Evolutionary conservation across 2,888 invertebrate species (phyloP).

Genomic region (Pycnomerus fuliginosus): DNA sequence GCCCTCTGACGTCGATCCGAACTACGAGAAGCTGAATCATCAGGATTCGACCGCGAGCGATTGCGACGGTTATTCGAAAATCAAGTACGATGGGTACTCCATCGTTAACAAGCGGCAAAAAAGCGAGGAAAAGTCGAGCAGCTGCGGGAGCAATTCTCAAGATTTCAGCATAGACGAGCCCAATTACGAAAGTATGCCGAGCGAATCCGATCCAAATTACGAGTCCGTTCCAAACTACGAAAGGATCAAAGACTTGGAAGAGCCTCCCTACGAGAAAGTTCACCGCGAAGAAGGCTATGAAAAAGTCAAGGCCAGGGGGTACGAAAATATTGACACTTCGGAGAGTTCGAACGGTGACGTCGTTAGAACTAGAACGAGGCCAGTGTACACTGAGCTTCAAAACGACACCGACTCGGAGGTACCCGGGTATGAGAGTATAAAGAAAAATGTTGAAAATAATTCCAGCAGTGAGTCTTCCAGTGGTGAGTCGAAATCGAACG

Average conservation of each 20-base stretch:
- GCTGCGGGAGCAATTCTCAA: constrained; percentile 54
- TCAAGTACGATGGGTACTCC: constrained; percentile 55
- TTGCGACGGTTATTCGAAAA: constrained; percentile 44
- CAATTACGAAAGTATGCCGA: constrained; percentile 77
- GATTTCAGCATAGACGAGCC: constrained; percentile 58
- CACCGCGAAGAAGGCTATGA: constrained; percentile 47
- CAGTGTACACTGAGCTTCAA: constrained; percentile 34
- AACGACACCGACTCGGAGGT: constrained; percentile 37
- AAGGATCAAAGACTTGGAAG: constrained; percentile 74
- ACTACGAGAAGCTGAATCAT: constrained; percentile 74
- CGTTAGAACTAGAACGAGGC: constrained; percentile 25
- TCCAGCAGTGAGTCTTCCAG: constrained; percentile 14
- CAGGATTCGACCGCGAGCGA: constrained; percentile 48
- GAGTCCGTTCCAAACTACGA: constrained; percentile 79
- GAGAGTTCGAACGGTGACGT: constrained; percentile 38
- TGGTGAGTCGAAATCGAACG: constrained; percentile 16
- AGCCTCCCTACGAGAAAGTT: constrained; percentile 69
- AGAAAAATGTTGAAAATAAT: constrained; percentile 4
- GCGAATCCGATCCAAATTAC: constrained; percentile 72
- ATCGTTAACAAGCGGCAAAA: constrained; percentile 58
- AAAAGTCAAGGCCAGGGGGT: constrained; percentile 35
- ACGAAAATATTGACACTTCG: constrained; percentile 30
- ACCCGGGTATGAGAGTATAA: constrained; percentile 41
- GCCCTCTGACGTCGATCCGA: constrained; percentile 66
- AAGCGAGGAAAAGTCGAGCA: constrained; percentile 56